phyloP scores from a whole-genome alignment of 2,888 invertebrate genomes.

The Rugalucina vietnamica region DNA sequence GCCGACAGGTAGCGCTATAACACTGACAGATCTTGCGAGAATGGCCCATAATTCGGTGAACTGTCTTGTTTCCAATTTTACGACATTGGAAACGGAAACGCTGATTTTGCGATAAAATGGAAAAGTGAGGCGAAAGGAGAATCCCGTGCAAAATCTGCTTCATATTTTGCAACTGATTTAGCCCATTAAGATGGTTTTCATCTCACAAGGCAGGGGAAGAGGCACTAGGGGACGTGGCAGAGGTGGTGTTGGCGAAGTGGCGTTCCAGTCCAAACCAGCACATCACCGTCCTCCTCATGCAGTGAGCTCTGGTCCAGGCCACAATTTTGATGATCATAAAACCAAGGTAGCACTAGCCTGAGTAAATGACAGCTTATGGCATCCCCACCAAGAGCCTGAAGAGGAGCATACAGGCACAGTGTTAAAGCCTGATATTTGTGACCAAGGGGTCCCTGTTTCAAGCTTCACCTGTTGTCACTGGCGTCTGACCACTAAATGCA shows the following conservation, averaged over 20 bases:
- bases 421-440: no score
- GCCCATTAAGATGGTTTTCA: constrained; percentile 65
- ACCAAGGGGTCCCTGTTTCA: no score
- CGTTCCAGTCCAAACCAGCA: constrained; percentile 36
- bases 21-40: no score
- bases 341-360: no score
- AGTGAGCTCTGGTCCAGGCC: background rate
- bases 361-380: no score
- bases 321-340: no score
- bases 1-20: no score
- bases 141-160: background rate
- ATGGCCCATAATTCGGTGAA: no score
- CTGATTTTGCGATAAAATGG: background rate
- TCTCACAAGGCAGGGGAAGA: constrained; percentile 59
- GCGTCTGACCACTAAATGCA: no score
- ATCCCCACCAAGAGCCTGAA: no score
- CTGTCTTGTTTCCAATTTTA: background rate
- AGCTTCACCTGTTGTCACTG: no score
- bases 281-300: background rate
- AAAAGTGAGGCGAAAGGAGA: background rate
- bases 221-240: constrained; percentile 52
- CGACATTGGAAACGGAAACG: background rate
- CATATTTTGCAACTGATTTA: background rate
- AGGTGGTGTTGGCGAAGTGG: constrained; percentile 63
- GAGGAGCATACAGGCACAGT: no score